Evolutionary conservation across 2,113 vertebrate genomes (phyloP).

Genomic region (Callocephalon fimbriatum): DNA sequence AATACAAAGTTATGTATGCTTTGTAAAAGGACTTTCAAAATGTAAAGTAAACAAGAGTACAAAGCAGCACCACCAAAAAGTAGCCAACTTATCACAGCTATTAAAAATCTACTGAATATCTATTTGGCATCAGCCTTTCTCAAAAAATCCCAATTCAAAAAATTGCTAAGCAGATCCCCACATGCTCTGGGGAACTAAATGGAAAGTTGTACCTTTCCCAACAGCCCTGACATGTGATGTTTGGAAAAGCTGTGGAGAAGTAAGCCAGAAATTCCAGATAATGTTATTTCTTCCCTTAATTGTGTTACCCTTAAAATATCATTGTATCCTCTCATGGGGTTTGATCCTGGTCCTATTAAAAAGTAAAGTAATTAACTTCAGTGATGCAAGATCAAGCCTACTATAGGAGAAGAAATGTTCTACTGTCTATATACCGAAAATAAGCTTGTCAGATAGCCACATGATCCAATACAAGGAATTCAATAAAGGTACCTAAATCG

Average conservation of each 20-base stretch:
- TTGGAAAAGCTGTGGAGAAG: background rate
- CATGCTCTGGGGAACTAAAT: background rate
- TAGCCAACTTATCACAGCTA: background rate
- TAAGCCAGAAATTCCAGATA: conserved; percentile 41
- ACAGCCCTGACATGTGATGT: background rate
- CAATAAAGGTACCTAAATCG: background rate
- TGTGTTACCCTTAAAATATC: conserved; percentile 14
- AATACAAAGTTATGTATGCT: background rate
- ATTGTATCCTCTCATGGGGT: background rate
- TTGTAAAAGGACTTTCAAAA: background rate
- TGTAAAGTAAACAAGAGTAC: background rate
- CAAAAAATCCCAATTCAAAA: background rate
- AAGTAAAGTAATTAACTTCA: background rate
- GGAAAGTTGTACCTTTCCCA: conserved; percentile 17
- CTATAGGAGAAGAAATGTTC: background rate
- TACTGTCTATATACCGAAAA: background rate
- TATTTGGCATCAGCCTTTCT: background rate
- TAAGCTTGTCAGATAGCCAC: background rate
- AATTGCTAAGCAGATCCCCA: background rate
- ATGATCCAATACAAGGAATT: background rate
- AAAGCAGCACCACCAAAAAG: background rate
- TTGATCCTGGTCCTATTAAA: background rate
- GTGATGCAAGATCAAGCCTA: background rate
- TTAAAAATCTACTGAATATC: background rate
- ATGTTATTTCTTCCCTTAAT: conserved; percentile 44